Conservation (phyloP, 2,797 vertebrate species). For the Gambelia wislizenii region DNA sequence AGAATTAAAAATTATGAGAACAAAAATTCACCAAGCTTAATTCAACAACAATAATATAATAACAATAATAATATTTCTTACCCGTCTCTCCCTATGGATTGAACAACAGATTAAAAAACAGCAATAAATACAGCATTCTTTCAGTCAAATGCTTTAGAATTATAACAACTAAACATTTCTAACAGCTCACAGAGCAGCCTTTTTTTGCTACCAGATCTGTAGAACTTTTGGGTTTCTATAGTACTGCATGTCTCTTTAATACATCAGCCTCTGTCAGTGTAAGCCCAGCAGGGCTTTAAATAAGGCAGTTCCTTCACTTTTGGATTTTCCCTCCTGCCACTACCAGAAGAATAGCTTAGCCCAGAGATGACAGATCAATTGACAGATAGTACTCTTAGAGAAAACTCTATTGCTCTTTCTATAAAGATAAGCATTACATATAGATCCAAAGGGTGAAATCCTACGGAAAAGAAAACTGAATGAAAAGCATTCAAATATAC, state of each 20-base stretch:
- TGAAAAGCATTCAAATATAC: neutral
- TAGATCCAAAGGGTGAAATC: neutral
- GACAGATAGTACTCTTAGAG: neutral
- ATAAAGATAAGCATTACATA: conserved; percentile 4
- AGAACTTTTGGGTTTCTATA: neutral
- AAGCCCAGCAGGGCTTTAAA: neutral
- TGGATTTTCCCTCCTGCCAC: neutral
- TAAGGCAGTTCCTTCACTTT: neutral
- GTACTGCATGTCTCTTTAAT: neutral
- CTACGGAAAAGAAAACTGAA: neutral
- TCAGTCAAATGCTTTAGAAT: neutral
- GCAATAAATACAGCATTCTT: neutral
- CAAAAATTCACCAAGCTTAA: neutral
- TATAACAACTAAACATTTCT: neutral
- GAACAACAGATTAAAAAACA: no score
- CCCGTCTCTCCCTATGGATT: no score
- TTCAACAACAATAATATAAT: no score
- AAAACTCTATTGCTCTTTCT: neutral
- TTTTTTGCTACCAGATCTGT: neutral
- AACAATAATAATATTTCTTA: no score
- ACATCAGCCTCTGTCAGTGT: neutral
- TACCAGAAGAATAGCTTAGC: neutral
- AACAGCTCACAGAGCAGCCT: neutral
- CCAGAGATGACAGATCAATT: neutral
- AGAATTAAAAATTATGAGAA: neutral